Base-by-base conservation (phyloP, 1,140 invertebrate species). In the Atta cephalotes region DNA sequence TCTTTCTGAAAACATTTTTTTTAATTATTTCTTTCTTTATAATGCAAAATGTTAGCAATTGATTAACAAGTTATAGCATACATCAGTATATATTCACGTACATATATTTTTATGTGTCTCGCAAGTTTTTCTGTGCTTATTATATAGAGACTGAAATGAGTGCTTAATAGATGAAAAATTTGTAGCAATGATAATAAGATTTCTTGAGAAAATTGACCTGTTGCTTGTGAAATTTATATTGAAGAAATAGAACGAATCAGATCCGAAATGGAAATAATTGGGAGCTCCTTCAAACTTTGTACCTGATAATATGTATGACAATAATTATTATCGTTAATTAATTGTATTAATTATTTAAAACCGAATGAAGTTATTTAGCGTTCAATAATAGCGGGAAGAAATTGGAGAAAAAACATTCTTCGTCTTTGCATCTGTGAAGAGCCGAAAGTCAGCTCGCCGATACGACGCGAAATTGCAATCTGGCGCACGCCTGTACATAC, bases 291-390 rank as follows among this genome's bases (percentile, higher is more conserved):
- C 31, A 14, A 71, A 39, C 2, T 35, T 58, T 58, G 21, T 14
- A 58, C 12, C 51, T 31, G 18, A 76, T 18, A 56, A 21, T 56
- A 74, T 56, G 14, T 16, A 7, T 14, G 9, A 1, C 25, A 53
- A 12, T 72, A 53, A 53, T 53, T 31, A 72, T 72, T 49, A 51
- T 16, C 25, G 4, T 72, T 68, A 31, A 18, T 51, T 72, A 56
- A 31, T 12, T 16, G 14, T 14, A 25, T 56, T 10, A 12, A 45
- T 45, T 45, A 10, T 45, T 28, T 7, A 21, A 51, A 21, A 31
- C 53, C 53, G 49, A 5, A 28, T 1, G 12, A 62, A 62, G 25
- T 18, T 62, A 12, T 7, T 62, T 58, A 58, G 9, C 7, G 60
- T 62, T 62, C 1, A 25, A 25, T 14, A 28, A 28, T 28, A 28